Conservation (phyloP, 1,140 invertebrate species). For the Ceratina japonica region DNA sequence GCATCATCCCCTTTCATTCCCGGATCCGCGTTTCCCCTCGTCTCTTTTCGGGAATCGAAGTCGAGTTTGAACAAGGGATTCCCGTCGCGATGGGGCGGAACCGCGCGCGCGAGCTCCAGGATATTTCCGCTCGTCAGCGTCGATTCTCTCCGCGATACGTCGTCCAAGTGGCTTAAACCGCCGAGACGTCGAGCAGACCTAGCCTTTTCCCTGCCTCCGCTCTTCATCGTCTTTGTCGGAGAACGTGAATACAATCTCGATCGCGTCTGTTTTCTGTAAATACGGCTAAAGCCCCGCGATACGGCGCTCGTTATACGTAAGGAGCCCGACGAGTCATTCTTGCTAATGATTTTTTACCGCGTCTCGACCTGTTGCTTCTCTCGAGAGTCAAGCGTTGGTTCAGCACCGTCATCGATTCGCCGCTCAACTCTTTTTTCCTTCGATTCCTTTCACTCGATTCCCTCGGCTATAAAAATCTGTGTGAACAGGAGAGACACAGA, state of each 20-base stretch:
- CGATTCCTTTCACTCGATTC: neutral
- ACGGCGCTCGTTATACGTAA: neutral
- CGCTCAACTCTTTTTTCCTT: neutral
- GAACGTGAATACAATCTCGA: too few relatives aligned
- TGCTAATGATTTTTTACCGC: neutral
- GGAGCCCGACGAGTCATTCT: neutral
- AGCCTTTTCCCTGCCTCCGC: neutral
- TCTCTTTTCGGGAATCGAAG: conserved; percentile 3
- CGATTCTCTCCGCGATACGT: neutral
- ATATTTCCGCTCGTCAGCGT: conserved; percentile 1
- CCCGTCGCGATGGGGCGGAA: neutral
- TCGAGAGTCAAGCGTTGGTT: conserved; percentile 32
- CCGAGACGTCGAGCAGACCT: neutral
- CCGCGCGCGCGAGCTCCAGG: neutral
- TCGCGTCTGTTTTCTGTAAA: neutral
- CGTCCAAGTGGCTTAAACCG: conserved; percentile 5
- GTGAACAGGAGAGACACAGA: neutral
- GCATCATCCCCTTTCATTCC: conserved; percentile 1
- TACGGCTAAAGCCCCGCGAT: too few relatives aligned
- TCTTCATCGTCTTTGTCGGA: neutral
- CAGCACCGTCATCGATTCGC: conserved; percentile 35
- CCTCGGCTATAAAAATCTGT: neutral
- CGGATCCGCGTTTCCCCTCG: neutral
- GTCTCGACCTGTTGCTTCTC: conserved; percentile 31
- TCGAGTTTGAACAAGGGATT: conserved; percentile 5